Evolutionary conservation across 2,888 invertebrate genomes (phyloP), one percentile per base, ranked within the genome.

Genomic region (Palloptera scutellata): DNA sequence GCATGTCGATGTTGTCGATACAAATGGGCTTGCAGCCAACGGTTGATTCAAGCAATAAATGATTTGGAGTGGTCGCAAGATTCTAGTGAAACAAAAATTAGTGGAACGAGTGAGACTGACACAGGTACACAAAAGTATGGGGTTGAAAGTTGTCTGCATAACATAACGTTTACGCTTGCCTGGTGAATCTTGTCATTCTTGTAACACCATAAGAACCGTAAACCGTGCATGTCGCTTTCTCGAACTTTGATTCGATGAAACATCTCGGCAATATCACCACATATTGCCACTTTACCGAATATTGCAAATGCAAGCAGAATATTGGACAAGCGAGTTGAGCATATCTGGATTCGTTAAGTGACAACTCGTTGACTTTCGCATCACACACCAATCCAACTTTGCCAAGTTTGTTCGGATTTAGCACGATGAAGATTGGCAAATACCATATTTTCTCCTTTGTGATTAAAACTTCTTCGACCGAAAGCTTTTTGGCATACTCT

Each of bases 321-420:
- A 8, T 65, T 64, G 15, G 68, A 43, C 11, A 72, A 59, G n/a
- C 12, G 70, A 64, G 12, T 72, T 68, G 2, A 72, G 59, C 11
- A 72, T 53, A 60, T 82, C 81, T 0, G 83, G 80, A n/a, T 4
- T 82, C 82, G n/a, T 72, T 72, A 11, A 79, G 54, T 11, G 84
- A 66, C 15, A 72, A 62, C n/a, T 78, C 76, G 63, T 81, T 81
- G n/a, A 41, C 41, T 13, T 10, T n/a, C 20, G 57, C 40, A 9
- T 15, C 15, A 30, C 2, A 3, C 40, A 4, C 9, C 41, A 43
- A 43, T 12, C 45, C 45, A 11, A 60, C 45, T 15, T 45, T 60
- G 43, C 43, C 45, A 10, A 45, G 42, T 43, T 59, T 45, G 15
- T 59, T 59, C 17, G 59, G 42, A 59, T 59, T 59, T 17, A 43